Evolutionary conservation across 2,888 invertebrate species (phyloP), one percentile per base, ranked within the genome.

Genomic region (Isotomurus palustris): DNA sequence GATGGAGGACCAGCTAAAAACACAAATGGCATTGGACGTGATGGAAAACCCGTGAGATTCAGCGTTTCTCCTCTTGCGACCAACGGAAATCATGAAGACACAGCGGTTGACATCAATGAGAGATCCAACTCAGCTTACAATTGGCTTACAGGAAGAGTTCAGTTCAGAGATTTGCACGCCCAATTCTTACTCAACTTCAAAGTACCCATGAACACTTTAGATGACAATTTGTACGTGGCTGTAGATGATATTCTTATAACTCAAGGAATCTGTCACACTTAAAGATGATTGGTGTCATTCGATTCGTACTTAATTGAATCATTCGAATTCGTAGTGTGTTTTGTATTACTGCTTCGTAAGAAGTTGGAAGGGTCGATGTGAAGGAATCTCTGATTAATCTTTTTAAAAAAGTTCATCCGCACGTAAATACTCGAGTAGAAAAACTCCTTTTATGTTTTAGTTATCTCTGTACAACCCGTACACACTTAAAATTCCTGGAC

Each of bases 211-310:
- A 71, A 69, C 53, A 44, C 56, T 27, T 51, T 64, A 3, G 48
- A 58, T 25, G 70, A 68, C 47, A 68, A 69, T 59, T 63, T 66
- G 3, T 67, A 68, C 28, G 51, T 71, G 49, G 69, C 68, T 25
- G 60, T 71, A 35, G 70, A 71, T 53, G 70, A 71, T 55, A 62
- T 71, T 57, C 63, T 71, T 48, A 62, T 71, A 43, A 69, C 68
- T 24, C 64, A 71, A 54, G 70, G 70, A 17, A 38, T 64, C 12
- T 71, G 70, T 53, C 70, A 70, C 53, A 53, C 60, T 53, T 70
- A 65, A 54, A 47, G 28, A 44, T 24, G 8, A 38, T n/a, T n/a
- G n/a, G n/a, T n/a, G n/a, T n/a, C n/a, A n/a, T n/a, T n/a, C n/a
- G n/a, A n/a, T n/a, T n/a, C n/a, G n/a, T n/a, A n/a, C n/a, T n/a